Conservation (phyloP, 2,888 invertebrate species). For the Sarcophaga subvicina region DNA sequence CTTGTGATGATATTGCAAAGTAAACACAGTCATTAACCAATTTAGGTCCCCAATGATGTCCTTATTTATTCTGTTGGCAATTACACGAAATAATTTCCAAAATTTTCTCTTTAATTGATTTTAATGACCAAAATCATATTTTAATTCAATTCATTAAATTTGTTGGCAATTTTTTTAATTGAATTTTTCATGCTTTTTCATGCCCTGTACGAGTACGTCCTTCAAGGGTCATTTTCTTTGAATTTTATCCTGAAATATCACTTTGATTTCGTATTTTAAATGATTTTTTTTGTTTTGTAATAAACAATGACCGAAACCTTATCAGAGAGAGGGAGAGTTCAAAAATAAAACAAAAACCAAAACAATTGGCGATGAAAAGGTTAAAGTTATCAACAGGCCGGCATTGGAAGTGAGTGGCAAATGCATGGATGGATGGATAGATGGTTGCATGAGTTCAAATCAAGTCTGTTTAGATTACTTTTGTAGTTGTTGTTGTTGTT, state of each 20-base stretch:
- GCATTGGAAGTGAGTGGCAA: no score
- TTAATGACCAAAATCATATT: not conserved
- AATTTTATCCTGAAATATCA: slow-evolving; percentile 12
- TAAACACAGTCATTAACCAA: no score
- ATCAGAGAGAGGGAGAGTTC: not conserved
- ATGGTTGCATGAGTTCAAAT: no score
- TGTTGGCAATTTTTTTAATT: not conserved
- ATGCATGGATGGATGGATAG: no score
- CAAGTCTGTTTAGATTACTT: not conserved
- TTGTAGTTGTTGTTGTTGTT: slow-evolving; percentile 1
- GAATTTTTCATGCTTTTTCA: not conserved
- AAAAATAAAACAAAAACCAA: not conserved
- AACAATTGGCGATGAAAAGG: slow-evolving; percentile 6
- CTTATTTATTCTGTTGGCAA: no score
- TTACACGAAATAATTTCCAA: no score
- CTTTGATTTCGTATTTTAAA: not conserved
- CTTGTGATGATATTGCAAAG: no score
- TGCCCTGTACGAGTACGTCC: not conserved
- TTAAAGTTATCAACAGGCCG: slow-evolving; percentile 25
- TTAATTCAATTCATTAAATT: not conserved
- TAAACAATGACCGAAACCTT: slow-evolving; percentile 44
- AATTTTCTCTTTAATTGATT: not conserved
- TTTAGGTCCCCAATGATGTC: no score
- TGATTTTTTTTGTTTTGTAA: not conserved
- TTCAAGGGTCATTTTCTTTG: not conserved